phyloP scores from a whole-genome alignment of 1,140 invertebrate species.

The Cydia fagiglandana region DNA sequence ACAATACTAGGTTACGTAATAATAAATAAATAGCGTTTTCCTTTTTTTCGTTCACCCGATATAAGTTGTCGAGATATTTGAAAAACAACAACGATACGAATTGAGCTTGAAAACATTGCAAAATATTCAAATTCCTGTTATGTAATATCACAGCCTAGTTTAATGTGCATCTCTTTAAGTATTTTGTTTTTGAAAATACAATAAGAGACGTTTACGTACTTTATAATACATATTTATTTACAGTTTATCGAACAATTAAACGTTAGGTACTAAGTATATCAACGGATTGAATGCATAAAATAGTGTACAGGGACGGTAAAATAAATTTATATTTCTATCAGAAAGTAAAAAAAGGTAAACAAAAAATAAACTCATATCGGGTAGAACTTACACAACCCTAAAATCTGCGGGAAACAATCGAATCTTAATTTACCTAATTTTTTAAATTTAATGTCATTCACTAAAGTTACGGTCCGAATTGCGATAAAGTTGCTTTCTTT shows the following conservation, averaged over 20 bases:
- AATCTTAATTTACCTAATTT: constrained; percentile 27
- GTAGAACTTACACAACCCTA: constrained; percentile 44
- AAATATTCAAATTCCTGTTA: neutral
- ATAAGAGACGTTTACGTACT: constrained; percentile 27
- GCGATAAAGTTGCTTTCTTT: constrained; percentile 40
- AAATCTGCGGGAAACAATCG: neutral
- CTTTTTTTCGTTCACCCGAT: constrained; percentile 51
- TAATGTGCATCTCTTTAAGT: constrained; percentile 64
- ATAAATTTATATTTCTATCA: neutral
- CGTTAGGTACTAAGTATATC: neutral
- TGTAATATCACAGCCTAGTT: constrained; percentile 72
- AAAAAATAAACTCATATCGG: constrained; percentile 50
- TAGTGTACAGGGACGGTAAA: no score
- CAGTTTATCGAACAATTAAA: constrained; percentile 33
- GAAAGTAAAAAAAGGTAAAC: neutral
- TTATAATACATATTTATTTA: neutral
- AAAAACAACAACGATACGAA: constrained; percentile 47
- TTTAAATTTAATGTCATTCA: constrained; percentile 18
- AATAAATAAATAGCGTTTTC: constrained; percentile 57
- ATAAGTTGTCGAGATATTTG: constrained; percentile 49
- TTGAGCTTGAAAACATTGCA: neutral
- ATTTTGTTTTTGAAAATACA: constrained; percentile 46
- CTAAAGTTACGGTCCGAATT: constrained; percentile 32
- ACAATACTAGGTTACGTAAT: constrained; percentile 69
- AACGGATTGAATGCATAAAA: constrained; percentile 3